A percentile compares a stretch with the other conserved stretches of the same genome.
Conservation (phyloP, 2,888 invertebrate genomes). For the Pemphredon lugubris region DNA sequence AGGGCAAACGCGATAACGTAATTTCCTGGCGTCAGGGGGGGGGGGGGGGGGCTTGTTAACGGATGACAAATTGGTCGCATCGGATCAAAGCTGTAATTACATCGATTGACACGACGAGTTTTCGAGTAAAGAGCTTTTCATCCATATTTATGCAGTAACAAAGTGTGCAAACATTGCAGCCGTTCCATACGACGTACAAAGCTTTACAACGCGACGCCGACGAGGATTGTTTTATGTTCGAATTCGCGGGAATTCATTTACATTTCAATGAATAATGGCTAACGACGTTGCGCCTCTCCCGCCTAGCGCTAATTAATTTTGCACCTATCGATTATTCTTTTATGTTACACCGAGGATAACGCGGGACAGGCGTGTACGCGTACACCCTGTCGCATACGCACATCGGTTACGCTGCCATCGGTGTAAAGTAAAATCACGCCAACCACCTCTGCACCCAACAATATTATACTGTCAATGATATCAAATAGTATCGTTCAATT, state of each 20-base stretch:
- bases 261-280: slow-evolving; percentile 49
- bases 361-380: too few relatives aligned
- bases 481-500: too few relatives aligned
- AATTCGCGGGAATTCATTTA: slow-evolving; percentile 48
- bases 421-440: too few relatives aligned
- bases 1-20: neutral
- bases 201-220: slow-evolving; percentile 12
- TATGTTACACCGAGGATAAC: too few relatives aligned
- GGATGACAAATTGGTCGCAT: neutral
- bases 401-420: too few relatives aligned
- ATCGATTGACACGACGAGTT: slow-evolving; percentile 7
- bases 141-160: slow-evolving; percentile 34
- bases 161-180: slow-evolving; percentile 19
- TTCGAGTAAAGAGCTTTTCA: slow-evolving; percentile 25
- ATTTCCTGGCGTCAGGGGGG: neutral
- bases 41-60: slow-evolving; percentile 1
- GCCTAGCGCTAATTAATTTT: slow-evolving; percentile 55
- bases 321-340: slow-evolving; percentile 56
- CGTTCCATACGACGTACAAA: slow-evolving; percentile 20
- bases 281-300: slow-evolving; percentile 19
- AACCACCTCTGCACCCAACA: too few relatives aligned
- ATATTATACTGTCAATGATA: too few relatives aligned
- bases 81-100: slow-evolving; percentile 30
- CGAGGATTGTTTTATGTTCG: slow-evolving; percentile 31
- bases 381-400: too few relatives aligned